Base-by-base conservation (phyloP, 2,888 invertebrate species). In the Platerodrilus igneus region DNA sequence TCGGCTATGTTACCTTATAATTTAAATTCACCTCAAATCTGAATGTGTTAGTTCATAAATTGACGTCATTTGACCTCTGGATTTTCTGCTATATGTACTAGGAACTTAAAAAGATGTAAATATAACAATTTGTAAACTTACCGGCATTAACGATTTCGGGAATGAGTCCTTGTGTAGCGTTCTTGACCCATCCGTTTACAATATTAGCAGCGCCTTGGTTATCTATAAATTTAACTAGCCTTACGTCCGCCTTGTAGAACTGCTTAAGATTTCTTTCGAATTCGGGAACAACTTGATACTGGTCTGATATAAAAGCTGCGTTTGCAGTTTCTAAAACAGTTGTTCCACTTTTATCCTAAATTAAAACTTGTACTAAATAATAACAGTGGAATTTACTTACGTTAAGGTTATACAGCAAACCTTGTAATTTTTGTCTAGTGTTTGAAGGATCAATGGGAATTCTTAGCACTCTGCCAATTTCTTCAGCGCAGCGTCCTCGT, bases 151-250 rank as follows among this genome's bases (percentile, higher is more conserved):
- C 59, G 37, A 83, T 61, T 9, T 63, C 56, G 0, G 69, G 63
- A 32, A 85, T 79, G 4, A 73, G 62, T 6, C 78, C 77, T 10
- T 68, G 66, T 0, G 83, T 84, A 9, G 68, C 66, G 1, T 64
- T 56, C 3, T 59, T 65, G 3, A 78, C 76, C 82, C 82, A 84
- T 3, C 60, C 56, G 53, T 85, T 84, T 17, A 85, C 77, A 1
- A 50, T 40, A 2, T 62, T 49, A 0, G 72, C 69, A 0, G 78
- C 66, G 4, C 43, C 47, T 0, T 52, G 48, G 0, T 71, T 48
- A 37, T 79, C 63, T 1, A 43, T 50, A 50, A 80, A 81, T 59
- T 81, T 71, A 0, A 79, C 45, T 3, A 57, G 53, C 4, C 62
- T 55, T 1, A 80, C 51, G 15, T 75, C 70, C 0, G 77, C 69